Evolutionary conservation across 2,888 invertebrate genomes (phyloP).

Genomic region (Drosophila infuscata): DNA sequence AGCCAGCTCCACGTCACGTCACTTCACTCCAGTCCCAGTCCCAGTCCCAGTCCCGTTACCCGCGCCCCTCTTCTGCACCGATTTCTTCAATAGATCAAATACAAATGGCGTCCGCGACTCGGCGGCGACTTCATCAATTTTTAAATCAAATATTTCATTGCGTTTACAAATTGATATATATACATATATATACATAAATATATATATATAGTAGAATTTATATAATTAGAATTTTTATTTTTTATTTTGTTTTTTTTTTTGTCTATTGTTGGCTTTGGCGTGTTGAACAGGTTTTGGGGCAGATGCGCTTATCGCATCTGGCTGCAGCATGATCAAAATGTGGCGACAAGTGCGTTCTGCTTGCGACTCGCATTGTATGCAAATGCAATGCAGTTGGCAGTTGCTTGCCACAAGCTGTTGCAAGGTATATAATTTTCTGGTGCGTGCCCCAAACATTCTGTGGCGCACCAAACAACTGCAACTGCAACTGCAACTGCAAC

Average conservation of each 20-base stretch:
- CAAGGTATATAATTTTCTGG: slow-evolving; percentile 45
- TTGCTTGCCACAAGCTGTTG: slow-evolving; percentile 13
- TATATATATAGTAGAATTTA: too few relatives aligned
- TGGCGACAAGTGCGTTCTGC: slow-evolving; percentile 56
- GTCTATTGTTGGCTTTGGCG: not conserved
- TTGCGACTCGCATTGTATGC: slow-evolving; percentile 64
- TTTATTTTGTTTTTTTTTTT: not conserved
- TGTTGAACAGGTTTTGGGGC: not conserved
- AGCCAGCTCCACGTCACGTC: slow-evolving; percentile 10
- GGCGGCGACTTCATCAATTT: not conserved
- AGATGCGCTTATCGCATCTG: slow-evolving; percentile 32
- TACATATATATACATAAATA: not conserved
- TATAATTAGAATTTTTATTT: not conserved
- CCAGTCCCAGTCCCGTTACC: not conserved
- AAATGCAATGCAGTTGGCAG: slow-evolving; percentile 58
- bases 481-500: slow-evolving; percentile 16
- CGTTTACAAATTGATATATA: not conserved
- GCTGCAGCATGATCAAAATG: slow-evolving; percentile 36
- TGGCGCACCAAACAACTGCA: slow-evolving; percentile 10
- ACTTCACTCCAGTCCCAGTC: not conserved
- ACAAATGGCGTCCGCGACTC: slow-evolving; percentile 40
- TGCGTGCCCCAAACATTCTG: slow-evolving; percentile 69
- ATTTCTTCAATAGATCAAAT: slow-evolving; percentile 35
- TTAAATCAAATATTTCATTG: not conserved
- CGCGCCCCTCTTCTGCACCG: not conserved